Evolutionary conservation across 2,797 vertebrate species (phyloP).

Genomic region (Cercopithecus petaurista): DNA sequence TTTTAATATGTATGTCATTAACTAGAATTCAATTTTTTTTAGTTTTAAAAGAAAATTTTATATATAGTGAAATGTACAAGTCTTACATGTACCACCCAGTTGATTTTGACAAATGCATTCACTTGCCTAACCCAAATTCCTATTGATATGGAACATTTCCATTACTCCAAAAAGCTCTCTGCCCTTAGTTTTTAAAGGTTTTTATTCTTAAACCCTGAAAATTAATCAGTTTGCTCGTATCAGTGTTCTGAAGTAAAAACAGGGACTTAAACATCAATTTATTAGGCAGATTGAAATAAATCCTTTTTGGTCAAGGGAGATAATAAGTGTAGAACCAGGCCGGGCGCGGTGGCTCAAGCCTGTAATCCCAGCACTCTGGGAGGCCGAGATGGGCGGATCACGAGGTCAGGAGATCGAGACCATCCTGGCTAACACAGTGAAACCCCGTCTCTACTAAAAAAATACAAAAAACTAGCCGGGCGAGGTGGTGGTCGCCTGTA

Average conservation of each 20-base stretch:
- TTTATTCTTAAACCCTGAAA: neutral
- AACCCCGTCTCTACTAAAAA: too few relatives aligned
- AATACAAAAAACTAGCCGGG: too few relatives aligned
- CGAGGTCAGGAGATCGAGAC: too few relatives aligned
- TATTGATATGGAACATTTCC: neutral
- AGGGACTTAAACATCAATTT: neutral
- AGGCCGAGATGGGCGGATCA: too few relatives aligned
- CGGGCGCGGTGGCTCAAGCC: too few relatives aligned
- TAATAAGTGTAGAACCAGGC: neutral
- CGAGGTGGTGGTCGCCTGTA: too few relatives aligned
- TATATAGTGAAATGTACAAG: neutral
- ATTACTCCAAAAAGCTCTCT: neutral
- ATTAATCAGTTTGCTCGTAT: constrained; percentile 23
- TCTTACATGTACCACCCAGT: neutral
- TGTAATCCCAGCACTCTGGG: too few relatives aligned
- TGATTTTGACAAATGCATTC: constrained; percentile 1
- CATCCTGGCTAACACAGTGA: too few relatives aligned
- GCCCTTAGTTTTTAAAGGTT: constrained; percentile 18
- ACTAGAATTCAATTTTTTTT: neutral
- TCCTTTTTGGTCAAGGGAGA: neutral
- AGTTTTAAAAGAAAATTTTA: neutral
- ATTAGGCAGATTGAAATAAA: constrained; percentile 28
- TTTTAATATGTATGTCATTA: neutral
- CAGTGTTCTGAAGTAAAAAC: constrained; percentile 22
- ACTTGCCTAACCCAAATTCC: neutral